Evolutionary conservation across 2,888 invertebrate species (phyloP).

Genomic region (Lepetodrilus schrolli): DNA sequence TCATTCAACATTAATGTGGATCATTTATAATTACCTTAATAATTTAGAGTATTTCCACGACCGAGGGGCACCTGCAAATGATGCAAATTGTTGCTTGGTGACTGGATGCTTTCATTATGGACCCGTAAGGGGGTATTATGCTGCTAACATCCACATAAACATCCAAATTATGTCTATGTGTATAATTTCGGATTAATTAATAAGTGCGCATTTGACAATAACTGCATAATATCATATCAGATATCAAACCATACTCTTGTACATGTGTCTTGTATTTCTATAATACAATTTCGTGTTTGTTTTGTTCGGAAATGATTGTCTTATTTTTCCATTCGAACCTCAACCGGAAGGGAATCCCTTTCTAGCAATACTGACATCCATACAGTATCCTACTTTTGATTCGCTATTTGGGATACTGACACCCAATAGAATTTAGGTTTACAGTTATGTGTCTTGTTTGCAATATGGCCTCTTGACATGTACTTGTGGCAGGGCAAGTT

Average conservation of each 20-base stretch:
- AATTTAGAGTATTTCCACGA: too few species aligned
- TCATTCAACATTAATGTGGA: too few species aligned
- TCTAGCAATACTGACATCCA: background rate
- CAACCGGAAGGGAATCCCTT: constrained; percentile 23
- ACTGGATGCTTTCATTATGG: background rate
- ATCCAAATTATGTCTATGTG: too few species aligned
- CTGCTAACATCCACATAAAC: too few species aligned
- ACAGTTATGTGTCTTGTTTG: background rate
- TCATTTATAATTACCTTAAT: too few species aligned
- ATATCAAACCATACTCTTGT: too few species aligned
- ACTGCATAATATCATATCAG: too few species aligned
- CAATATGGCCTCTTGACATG: constrained; percentile 60
- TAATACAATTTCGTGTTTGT: too few species aligned
- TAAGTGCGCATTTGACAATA: too few species aligned
- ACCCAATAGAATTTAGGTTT: constrained; percentile 29
- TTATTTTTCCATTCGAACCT: background rate
- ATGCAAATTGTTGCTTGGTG: constrained; percentile 26
- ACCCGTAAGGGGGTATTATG: background rate
- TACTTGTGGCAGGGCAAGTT: constrained; percentile 54
- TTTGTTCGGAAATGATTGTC: background rate
- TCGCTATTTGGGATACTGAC: constrained; percentile 1
- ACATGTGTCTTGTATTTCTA: too few species aligned
- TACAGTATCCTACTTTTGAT: constrained; percentile 23
- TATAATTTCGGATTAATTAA: too few species aligned
- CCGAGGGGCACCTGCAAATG: constrained; percentile 13